Percentiles rank a stretch among this genome's conserved stretches.
These are phyloP conservation scores for Gnathonemus echidnorhynchus DNA, from an alignment of 2,113 vertebrate genomes.

Conservation along the genomic window DNA sequence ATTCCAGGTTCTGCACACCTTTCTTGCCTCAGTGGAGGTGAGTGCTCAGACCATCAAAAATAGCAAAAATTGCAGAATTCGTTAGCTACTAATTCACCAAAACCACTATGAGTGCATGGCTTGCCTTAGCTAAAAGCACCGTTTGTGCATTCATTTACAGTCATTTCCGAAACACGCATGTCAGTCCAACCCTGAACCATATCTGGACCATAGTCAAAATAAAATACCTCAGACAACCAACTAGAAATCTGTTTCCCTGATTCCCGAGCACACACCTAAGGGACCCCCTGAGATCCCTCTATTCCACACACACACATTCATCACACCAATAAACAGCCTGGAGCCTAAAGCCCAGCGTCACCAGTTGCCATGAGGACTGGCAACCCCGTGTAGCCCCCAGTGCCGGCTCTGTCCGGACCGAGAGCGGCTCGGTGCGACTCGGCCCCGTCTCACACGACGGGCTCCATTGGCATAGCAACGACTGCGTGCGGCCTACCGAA, in stretches of 20 bases:
- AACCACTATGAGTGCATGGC: not conserved
- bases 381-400: not conserved
- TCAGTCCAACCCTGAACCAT: not conserved
- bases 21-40: not conserved
- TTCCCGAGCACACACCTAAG: not conserved
- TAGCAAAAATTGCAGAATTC: not conserved
- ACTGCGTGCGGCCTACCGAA: not conserved
- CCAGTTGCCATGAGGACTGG: not conserved
- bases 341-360: not conserved
- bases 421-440: not conserved
- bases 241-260: not conserved
- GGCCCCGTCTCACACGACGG: not conserved
- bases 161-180: not conserved
- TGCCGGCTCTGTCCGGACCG: not conserved
- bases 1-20: not conserved
- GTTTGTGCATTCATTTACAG: not conserved
- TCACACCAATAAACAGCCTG: not conserved
- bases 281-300: not conserved
- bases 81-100: not conserved
- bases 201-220: not conserved
- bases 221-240: not conserved
- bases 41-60: not conserved
- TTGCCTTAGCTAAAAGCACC: not conserved
- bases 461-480: not conserved
- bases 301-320: not conserved